Percentiles rank a stretch among this genome's conserved stretches.
Evolutionary conservation across 1,140 invertebrate species (phyloP).

Genomic region (Oedothorax gibbosus): DNA sequence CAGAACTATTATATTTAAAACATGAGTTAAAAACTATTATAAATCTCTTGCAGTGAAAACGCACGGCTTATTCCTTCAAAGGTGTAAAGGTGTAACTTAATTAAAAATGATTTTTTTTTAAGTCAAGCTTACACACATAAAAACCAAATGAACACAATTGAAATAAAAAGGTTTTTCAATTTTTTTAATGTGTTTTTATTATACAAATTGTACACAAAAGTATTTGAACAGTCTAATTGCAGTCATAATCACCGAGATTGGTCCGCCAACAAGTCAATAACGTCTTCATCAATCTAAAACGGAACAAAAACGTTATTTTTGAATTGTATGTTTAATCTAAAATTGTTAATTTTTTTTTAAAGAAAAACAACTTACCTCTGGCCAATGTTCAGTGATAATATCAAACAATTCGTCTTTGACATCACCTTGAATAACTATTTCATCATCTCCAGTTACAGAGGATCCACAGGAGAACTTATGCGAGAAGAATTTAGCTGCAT

Average conservation of each 20-base stretch:
- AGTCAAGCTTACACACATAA: too few relatives aligned
- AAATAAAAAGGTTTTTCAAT: neutral
- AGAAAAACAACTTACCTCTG: slow-evolving; percentile 75
- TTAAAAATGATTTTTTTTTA: too few relatives aligned
- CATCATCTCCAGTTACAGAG: slow-evolving; percentile 97
- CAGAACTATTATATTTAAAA: too few relatives aligned
- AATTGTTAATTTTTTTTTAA: neutral
- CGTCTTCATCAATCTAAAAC: slow-evolving; percentile 74
- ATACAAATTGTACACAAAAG: slow-evolving; percentile 53
- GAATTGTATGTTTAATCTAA: neutral
- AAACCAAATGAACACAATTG: slow-evolving; percentile 1
- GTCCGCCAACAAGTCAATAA: slow-evolving; percentile 73
- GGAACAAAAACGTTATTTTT: slow-evolving; percentile 25
- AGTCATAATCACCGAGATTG: slow-evolving; percentile 69
- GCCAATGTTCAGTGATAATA: slow-evolving; percentile 97
- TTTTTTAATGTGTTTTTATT: slow-evolving; percentile 33
- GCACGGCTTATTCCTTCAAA: too few relatives aligned
- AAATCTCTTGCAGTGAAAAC: too few relatives aligned
- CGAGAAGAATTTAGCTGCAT: slow-evolving; percentile 97
- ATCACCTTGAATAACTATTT: slow-evolving; percentile 99
- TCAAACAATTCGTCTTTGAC: slow-evolving; percentile 98
- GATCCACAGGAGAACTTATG: slow-evolving; percentile 98
- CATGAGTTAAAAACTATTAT: too few relatives aligned
- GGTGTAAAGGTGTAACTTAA: too few relatives aligned
- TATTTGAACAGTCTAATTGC: slow-evolving; percentile 22